Base-by-base conservation (phyloP, 53 echinoderm and acorn worm species). In the Hippasteria phrygiana region DNA sequence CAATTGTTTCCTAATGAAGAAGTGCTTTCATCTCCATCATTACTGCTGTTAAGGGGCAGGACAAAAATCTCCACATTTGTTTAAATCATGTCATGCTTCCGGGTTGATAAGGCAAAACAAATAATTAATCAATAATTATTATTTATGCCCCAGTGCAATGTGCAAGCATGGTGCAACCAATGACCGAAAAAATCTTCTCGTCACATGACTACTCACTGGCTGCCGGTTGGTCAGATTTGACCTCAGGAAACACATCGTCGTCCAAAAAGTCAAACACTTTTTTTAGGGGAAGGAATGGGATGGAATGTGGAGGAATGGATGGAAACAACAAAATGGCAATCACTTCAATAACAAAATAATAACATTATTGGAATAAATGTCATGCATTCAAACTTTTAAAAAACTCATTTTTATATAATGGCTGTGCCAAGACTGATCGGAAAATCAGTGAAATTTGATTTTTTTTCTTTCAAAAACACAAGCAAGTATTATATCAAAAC, bases 181-280 rank as follows among this genome's bases (percentile, higher is more conserved):
- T 51, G 29, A 81, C 51, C 1, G 85, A 85, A 47, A 51, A 17
- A 46, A 34, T 18, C 27, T 36, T 70, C 9, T 28, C 1, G 36
- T 50, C 70, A 85, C 85, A 37, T 85, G 85, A 71, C 70, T 85
- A 85, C 85, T 85, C 85, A 85, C 85, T 85, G 85, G 18, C 85
- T 50, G 46, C 55, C 47, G 70, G 85, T 85, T 81, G 81, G 81
- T 65, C 81, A 81, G 81, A 81, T 85, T 71, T 85, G 69, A n/a
- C 38, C 65, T 71, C 50, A 39, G 50, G 53, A 85, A 85, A 85
- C 85, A 85, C 85, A 71, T 85, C 85, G 16, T 85, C 85, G 18
- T 85, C 85, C 71, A 85, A 53, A 32, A 34, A 24, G 83, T 85
- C 85, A 85, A 38, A 85, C 53, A 71, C 85, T 85, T 85, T 81